Base-by-base conservation (phyloP, 2,888 invertebrate genomes). In the Orthosia incerta region DNA sequence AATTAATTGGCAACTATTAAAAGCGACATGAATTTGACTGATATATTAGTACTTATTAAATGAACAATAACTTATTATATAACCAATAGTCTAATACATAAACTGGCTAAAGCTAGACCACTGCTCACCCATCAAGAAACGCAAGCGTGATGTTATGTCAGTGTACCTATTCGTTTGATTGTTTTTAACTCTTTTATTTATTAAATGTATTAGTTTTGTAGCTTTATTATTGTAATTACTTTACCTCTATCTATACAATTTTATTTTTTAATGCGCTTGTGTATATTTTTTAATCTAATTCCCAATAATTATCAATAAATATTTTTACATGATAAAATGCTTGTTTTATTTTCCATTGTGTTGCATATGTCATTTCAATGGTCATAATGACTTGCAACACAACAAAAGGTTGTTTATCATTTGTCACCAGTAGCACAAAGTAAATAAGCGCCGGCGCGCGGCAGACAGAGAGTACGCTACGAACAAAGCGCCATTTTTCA, bases 301-400 rank as follows among this genome's bases (percentile, higher is more conserved):
- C 13, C 2, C n/a, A n/a, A 39, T 46, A n/a, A 39, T 46, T 76
- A 77, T 65, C 53, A 77, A 77, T 77, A 77, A 77, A 77, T 66
- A 66, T 70, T 60, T 74, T 77, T 53, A 63, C 63, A 51, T 60
- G 23, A 23, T 39, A 39, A 51, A 51, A 16, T 4, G 31, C 4
- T 66, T 56, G 0, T 70, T 68, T 76, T 26, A 60, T 31, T 31
- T 31, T 31, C 31, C 31, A 31, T 31, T 31, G 31, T 31, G 7
- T 31, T 31, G 26, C 31, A 31, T n/a, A n/a, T 31, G 31, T 5
- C 31, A 0, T 31, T 31, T 31, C 7, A 31, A 31, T 5, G 39
- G 39, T 39, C 39, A 39, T 39, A 39, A 39, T 39, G 7, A 39
- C 39, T 39, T 39, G 39, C 9, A 39, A 39, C 39, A 39, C 39